These are phyloP conservation scores for Rallus crepitans DNA, from an alignment of 2,797 vertebrate genomes.

Conservation along the genomic window DNA sequence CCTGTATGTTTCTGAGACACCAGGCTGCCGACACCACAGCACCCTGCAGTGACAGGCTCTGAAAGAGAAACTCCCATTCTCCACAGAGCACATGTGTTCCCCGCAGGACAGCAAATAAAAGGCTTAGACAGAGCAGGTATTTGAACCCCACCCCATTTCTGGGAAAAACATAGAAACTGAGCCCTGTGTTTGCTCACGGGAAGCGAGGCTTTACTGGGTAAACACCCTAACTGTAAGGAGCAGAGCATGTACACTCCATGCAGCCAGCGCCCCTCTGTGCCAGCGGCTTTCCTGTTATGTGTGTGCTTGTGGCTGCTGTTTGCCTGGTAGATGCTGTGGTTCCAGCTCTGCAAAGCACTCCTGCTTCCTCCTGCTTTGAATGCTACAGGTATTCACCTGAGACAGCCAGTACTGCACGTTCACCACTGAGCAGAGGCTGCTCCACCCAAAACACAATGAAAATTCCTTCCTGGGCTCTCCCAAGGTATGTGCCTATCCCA, in stretches of 20 bases:
- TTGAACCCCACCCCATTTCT: not conserved
- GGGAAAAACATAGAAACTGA: not conserved
- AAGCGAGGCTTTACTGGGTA: not conserved
- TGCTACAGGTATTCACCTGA: not conserved
- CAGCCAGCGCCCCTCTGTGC: too few relatives aligned
- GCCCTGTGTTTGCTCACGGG: not conserved
- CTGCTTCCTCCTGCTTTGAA: not conserved
- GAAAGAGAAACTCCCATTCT: not conserved
- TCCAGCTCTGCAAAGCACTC: not conserved
- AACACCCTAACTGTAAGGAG: not conserved
- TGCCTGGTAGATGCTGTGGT: not conserved
- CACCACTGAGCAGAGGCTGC: not conserved
- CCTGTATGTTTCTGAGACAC: not conserved
- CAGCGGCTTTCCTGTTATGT: too few relatives aligned
- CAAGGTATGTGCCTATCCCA: not conserved
- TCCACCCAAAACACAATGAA: not conserved
- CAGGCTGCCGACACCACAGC: not conserved
- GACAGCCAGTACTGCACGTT: not conserved
- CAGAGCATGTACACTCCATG: not conserved
- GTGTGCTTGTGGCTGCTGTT: not conserved
- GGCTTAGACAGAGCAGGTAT: not conserved
- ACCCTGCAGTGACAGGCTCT: not conserved
- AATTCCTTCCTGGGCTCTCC: not conserved
- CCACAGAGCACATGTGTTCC: not conserved
- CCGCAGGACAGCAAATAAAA: not conserved